Conservation (phyloP, 2,888 invertebrate species). For the Limenitis arthemis region DNA sequence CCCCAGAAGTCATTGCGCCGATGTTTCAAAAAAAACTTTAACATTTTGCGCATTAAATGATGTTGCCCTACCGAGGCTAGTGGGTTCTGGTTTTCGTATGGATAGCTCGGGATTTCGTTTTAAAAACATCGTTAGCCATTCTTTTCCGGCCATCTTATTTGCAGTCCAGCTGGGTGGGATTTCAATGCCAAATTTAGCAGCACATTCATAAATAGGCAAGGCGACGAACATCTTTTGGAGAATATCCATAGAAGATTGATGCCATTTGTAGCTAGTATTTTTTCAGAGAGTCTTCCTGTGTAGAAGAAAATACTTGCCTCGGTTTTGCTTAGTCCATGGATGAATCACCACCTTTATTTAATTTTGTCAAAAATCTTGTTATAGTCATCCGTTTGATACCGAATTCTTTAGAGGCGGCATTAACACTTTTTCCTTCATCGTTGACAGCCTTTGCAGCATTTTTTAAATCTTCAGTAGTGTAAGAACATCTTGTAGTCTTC, state of each 20-base stretch:
- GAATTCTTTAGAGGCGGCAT: constrained; percentile 26
- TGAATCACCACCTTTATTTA: constrained; percentile 18
- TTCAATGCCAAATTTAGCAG: constrained; percentile 19
- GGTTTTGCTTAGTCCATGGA: constrained; percentile 26
- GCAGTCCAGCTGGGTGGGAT: constrained; percentile 19
- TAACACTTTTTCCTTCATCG: constrained; percentile 19
- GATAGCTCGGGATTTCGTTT: constrained; percentile 28
- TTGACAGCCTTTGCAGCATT: constrained; percentile 24
- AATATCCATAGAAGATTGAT: constrained; percentile 25
- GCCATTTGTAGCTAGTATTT: constrained; percentile 24
- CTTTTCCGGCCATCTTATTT: constrained; percentile 25
- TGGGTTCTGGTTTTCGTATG: constrained; percentile 29
- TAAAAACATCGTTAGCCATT: constrained; percentile 27
- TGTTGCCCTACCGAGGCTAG: constrained; percentile 30
- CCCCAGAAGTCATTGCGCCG: constrained; percentile 26
- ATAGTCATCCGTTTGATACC: constrained; percentile 28
- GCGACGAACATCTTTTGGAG: constrained; percentile 26
- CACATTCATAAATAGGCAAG: constrained; percentile 26
- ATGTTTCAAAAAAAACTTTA: constrained; percentile 28
- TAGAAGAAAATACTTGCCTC: constrained; percentile 24
- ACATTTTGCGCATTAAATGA: constrained; percentile 31
- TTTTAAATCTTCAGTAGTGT: constrained; percentile 21
- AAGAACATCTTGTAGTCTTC: constrained; percentile 23
- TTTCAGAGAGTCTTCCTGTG: constrained; percentile 18
- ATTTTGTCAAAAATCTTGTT: constrained; percentile 26